Evolutionary conservation across 2,113 vertebrate genomes (phyloP).

Genomic region (Gavia stellata): DNA sequence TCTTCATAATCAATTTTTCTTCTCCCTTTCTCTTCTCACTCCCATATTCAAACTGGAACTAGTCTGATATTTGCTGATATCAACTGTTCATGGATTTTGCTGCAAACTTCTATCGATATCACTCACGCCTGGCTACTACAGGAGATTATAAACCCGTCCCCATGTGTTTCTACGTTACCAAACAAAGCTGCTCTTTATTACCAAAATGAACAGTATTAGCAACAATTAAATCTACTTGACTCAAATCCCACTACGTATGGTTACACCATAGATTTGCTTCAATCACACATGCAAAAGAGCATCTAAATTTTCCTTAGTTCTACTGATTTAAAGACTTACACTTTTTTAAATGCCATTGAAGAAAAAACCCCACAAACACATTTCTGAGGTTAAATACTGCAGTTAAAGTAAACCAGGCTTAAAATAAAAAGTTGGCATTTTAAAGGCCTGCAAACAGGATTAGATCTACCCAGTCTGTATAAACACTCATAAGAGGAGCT

Average conservation of each 20-base stretch:
- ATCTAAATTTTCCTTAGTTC: not conserved
- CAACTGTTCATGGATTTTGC: not conserved
- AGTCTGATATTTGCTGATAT: not conserved
- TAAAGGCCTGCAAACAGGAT: constrained; percentile 1
- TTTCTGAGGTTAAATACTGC: not conserved
- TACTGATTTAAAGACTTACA: not conserved
- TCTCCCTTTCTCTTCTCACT: not conserved
- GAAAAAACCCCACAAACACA: not conserved
- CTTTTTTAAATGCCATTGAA: not conserved
- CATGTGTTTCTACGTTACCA: not conserved
- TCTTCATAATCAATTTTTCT: not conserved
- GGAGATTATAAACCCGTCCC: not conserved
- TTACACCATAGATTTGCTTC: not conserved
- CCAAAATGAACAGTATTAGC: not conserved
- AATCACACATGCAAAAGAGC: not conserved
- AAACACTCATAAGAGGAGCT: not conserved
- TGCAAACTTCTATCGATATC: not conserved
- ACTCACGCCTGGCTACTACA: not conserved
- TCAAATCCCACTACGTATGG: not conserved
- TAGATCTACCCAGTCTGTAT: not conserved
- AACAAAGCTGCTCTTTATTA: not conserved
- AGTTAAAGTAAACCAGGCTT: not conserved
- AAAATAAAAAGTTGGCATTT: constrained; percentile 15
- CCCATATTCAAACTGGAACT: not conserved
- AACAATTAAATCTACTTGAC: not conserved